phyloP scores from a whole-genome alignment of 2,797 vertebrate species.

The Syngnathus acus region DNA sequence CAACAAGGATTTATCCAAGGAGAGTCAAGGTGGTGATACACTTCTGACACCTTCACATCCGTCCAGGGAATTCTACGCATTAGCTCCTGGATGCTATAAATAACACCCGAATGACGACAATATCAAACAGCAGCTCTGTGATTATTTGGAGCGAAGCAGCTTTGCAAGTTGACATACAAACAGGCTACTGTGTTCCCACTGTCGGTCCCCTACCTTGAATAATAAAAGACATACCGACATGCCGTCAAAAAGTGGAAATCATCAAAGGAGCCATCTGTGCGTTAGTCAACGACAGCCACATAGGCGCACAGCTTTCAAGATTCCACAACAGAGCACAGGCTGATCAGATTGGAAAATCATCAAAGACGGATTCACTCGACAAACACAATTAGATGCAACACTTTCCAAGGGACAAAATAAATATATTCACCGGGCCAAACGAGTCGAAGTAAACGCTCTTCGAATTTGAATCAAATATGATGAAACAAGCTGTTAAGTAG shows the following conservation, averaged over 20 bases:
- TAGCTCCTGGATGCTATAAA: constrained; percentile 23
- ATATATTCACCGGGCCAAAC: constrained; percentile 1
- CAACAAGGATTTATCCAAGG: constrained; percentile 18
- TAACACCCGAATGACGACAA: constrained; percentile 15
- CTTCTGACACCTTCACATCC: constrained; percentile 20
- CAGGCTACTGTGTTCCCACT: constrained; percentile 25
- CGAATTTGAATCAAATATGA: background rate
- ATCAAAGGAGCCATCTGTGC: constrained; percentile 18
- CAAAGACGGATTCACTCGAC: constrained; percentile 20
- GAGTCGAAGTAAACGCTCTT: background rate
- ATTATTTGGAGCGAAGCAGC: constrained; percentile 24
- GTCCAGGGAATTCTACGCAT: constrained; percentile 21
- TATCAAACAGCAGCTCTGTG: constrained; percentile 18
- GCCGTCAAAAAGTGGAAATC: constrained; percentile 38
- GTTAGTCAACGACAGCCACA: constrained; percentile 30
- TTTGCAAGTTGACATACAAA: constrained; percentile 27
- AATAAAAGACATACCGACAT: constrained; percentile 43
- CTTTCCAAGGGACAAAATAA: constrained; percentile 12
- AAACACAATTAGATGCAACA: background rate
- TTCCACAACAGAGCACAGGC: constrained; percentile 27
- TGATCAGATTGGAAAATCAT: constrained; percentile 29
- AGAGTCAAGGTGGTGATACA: constrained; percentile 21
- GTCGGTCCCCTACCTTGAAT: constrained; percentile 36
- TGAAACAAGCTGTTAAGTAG: background rate
- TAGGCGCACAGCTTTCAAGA: constrained; percentile 38